Evolutionary conservation across 2,888 invertebrate species (phyloP).

Genomic region (Papilio gigon): DNA sequence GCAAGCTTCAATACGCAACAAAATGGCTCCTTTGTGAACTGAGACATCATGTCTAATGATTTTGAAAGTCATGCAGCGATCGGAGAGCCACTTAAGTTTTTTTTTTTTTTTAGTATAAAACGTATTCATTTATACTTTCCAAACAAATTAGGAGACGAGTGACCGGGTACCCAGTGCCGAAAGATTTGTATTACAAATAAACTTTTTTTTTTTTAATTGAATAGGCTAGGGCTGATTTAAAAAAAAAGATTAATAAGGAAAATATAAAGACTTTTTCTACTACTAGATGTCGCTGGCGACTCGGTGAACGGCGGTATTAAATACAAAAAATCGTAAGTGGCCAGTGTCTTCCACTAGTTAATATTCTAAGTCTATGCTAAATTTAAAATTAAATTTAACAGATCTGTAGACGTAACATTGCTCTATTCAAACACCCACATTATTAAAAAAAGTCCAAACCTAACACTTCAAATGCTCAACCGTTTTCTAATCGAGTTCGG

Average conservation of each 20-base stretch:
- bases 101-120: not conserved
- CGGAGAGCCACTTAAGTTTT: constrained; percentile 18
- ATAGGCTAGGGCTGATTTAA: not conserved
- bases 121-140: not conserved
- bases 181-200: not conserved
- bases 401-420: no score
- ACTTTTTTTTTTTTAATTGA: not conserved
- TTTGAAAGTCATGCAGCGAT: constrained; percentile 9
- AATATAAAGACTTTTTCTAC: no score
- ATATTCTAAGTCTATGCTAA: no score
- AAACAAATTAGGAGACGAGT: not conserved
- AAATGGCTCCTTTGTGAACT: constrained; percentile 17
- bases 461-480: not conserved
- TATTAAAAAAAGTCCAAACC: not conserved
- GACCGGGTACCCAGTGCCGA: not conserved
- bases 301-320: no score
- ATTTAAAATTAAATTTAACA: no score
- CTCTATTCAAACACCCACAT: no score
- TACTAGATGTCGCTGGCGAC: no score
- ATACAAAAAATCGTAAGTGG: no score
- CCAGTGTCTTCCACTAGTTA: no score
- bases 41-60: constrained; percentile 4
- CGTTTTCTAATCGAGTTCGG: not conserved
- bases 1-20: constrained; percentile 15
- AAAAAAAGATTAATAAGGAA: no score